Conservation (phyloP, 2,113 vertebrate species). For the Pseudorasbora parva region DNA sequence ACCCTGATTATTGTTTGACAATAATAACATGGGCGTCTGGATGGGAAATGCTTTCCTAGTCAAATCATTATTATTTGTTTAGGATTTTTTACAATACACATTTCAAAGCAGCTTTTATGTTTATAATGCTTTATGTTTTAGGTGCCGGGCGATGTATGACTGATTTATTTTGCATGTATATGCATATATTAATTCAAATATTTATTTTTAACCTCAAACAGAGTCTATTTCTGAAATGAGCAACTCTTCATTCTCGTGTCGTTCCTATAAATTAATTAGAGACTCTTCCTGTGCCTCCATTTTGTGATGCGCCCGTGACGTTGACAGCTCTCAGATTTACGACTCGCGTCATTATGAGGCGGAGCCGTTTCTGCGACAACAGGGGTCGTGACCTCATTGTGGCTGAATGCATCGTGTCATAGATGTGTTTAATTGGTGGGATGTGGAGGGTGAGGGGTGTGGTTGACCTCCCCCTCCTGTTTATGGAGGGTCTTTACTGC, state of each 20-base stretch:
- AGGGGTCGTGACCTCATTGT: constrained; percentile 55
- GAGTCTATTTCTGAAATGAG: not conserved
- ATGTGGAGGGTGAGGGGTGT: constrained; percentile 44
- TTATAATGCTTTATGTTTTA: too few species aligned
- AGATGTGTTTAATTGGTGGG: constrained; percentile 58
- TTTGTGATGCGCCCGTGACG: constrained; percentile 12
- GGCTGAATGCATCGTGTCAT: constrained; percentile 50
- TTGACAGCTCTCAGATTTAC: constrained; percentile 54
- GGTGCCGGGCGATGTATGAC: too few species aligned
- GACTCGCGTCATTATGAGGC: constrained; percentile 57
- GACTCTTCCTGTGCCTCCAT: constrained; percentile 1
- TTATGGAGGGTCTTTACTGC: constrained; percentile 25
- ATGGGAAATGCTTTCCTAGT: too few species aligned
- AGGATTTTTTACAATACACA: too few species aligned
- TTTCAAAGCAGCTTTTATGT: too few species aligned
- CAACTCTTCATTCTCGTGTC: not conserved
- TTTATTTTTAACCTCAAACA: not conserved
- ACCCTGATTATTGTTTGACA: not conserved
- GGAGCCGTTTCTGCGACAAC: constrained; percentile 52
- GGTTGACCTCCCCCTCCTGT: constrained; percentile 37
- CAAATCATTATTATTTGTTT: too few species aligned
- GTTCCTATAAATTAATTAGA: not conserved
- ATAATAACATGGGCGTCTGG: not conserved
- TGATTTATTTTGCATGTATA: too few species aligned
- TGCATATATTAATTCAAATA: not conserved